Percentiles rank a stretch among this genome's conserved stretches.
Conservation (phyloP, 2,797 vertebrate genomes). For the Eutrigla gurnardus region DNA sequence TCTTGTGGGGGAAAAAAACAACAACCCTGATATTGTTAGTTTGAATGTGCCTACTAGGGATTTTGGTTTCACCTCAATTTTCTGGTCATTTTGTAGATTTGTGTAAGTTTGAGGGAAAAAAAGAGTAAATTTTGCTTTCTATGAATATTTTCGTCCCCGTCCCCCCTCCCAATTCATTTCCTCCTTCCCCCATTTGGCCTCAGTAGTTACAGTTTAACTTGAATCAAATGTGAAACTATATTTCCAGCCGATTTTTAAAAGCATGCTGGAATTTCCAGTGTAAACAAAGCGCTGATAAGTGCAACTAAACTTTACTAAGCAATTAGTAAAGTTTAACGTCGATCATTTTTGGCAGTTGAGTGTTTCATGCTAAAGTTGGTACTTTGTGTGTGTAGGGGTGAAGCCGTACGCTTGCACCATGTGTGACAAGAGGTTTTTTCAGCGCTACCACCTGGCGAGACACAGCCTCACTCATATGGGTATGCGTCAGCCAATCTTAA, state of each 20-base stretch:
- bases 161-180: no score
- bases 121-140: conserved; percentile 32
- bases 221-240: conserved; percentile 26
- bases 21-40: background rate
- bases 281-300: conserved; percentile 73
- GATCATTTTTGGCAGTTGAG: conserved; percentile 86
- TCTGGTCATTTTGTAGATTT: conserved; percentile 29
- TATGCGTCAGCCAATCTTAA: conserved; percentile 82
- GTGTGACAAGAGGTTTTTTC: conserved; percentile 88
- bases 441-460: conserved; percentile 87
- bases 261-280: conserved; percentile 58
- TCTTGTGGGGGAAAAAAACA: conserved; percentile 18
- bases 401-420: conserved; percentile 88
- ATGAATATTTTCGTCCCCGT: conserved; percentile 13
- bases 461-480: conserved; percentile 87
- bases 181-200: background rate
- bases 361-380: conserved; percentile 80
- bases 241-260: conserved; percentile 50
- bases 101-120: conserved; percentile 14
- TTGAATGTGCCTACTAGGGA: conserved; percentile 32
- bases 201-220: conserved; percentile 8
- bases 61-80: conserved; percentile 32
- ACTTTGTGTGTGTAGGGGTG: conserved; percentile 86
- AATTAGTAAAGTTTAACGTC: conserved; percentile 79
- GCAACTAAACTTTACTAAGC: conserved; percentile 81